A percentile compares a stretch with the other conserved stretches of the same genome.
These are phyloP conservation scores for Pseudorhiza aurosa DNA, from an alignment of 30 jellyfish, hydroid and myxozoan species.

Conservation along the genomic window DNA sequence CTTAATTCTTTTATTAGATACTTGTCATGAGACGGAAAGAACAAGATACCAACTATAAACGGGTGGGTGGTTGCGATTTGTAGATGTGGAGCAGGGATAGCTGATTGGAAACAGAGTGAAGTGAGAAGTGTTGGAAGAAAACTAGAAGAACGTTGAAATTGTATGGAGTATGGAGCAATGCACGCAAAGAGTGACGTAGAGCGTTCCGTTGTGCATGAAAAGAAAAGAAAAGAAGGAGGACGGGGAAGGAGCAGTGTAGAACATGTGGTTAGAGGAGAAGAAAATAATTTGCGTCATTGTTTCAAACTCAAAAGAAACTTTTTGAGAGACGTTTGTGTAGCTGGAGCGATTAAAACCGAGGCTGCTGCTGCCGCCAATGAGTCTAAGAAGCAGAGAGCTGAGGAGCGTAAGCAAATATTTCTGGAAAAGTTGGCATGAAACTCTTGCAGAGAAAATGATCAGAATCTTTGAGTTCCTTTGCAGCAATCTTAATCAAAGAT, in stretches of 20 bases:
- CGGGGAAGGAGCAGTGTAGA: not conserved
- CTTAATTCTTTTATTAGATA: no score
- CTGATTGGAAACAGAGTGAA: not conserved
- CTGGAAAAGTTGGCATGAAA: no score
- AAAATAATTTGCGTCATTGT: slow-evolving; percentile 2
- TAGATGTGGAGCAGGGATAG: slow-evolving; percentile 4
- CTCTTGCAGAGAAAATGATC: no score
- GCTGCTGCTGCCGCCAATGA: not conserved
- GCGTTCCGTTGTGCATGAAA: not conserved
- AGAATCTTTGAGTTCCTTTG: no score
- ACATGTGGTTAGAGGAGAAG: not conserved
- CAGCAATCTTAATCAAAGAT: no score
- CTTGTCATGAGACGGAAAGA: no score
- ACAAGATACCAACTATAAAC: not conserved
- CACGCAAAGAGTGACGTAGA: slow-evolving; percentile 11
- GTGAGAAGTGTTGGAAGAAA: not conserved
- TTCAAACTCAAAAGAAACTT: not conserved
- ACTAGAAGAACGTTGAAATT: slow-evolving; percentile 11
- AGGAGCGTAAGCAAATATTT: not conserved
- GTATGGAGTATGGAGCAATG: slow-evolving; percentile 33
- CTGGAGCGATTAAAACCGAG: not conserved
- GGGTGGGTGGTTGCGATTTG: not conserved
- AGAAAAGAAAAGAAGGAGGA: not conserved
- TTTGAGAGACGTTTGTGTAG: not conserved
- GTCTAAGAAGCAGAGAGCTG: not conserved